Percentiles rank a stretch among this genome's conserved stretches.
These are phyloP conservation scores for Capitulum mitella DNA, from an alignment of 2,888 invertebrate species.

Conservation along the genomic window DNA sequence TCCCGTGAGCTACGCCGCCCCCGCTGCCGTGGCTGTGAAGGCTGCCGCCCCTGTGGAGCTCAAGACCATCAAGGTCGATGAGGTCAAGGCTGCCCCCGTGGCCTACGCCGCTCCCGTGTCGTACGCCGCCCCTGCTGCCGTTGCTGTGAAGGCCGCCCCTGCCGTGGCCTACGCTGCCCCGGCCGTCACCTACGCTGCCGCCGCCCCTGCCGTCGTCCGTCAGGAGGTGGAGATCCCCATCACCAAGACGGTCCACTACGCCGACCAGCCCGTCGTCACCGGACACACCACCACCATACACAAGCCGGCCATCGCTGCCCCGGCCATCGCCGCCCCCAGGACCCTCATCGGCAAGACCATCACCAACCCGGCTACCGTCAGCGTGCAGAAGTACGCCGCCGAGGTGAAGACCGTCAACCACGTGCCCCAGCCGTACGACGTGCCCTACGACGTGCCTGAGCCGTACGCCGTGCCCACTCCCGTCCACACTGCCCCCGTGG, in stretches of 20 bases:
- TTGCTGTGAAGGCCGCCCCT: not conserved
- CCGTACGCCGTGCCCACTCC: slow-evolving; percentile 1
- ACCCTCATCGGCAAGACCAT: slow-evolving; percentile 31
- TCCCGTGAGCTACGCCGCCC: not conserved
- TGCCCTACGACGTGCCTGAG: not conserved
- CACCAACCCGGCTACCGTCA: slow-evolving; percentile 29
- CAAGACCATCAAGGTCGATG: no score
- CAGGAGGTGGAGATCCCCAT: slow-evolving; percentile 33
- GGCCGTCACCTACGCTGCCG: slow-evolving; percentile 5
- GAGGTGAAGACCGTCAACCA: slow-evolving; percentile 5
- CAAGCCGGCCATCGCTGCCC: slow-evolving; percentile 33
- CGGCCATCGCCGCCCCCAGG: slow-evolving; percentile 33
- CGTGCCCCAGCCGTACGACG: not conserved
- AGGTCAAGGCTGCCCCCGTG: not conserved
- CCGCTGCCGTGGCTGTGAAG: not conserved
- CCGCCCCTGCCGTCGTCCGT: slow-evolving; percentile 27
- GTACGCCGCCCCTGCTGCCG: no score
- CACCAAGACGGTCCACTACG: slow-evolving; percentile 33
- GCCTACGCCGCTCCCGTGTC: not conserved
- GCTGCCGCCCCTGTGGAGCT: not conserved
- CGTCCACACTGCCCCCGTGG: not conserved
- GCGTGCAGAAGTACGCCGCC: not conserved
- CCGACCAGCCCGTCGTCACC: slow-evolving; percentile 30
- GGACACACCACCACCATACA: slow-evolving; percentile 33
- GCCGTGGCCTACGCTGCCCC: slow-evolving; percentile 16